Evolutionary conservation across 2,888 invertebrate species (phyloP).

Genomic region (Ichneumoninae sp.): DNA sequence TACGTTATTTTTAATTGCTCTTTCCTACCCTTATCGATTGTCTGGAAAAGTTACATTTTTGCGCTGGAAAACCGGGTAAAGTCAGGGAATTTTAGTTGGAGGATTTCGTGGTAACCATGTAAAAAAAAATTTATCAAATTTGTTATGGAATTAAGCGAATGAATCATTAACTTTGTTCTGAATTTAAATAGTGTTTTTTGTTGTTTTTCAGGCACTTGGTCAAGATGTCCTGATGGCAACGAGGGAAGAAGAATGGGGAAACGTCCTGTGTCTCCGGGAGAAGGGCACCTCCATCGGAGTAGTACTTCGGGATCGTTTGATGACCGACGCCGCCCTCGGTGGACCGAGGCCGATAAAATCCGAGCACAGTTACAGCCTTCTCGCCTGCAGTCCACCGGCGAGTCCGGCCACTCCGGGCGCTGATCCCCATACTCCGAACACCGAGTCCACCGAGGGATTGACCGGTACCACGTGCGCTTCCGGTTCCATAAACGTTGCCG

Average conservation of each 20-base stretch:
- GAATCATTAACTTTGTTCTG: not conserved
- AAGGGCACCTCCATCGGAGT: conserved; percentile 86
- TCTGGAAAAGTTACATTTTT: too few species aligned
- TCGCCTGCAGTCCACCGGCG: conserved; percentile 80
- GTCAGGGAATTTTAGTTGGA: too few species aligned
- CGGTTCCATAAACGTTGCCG: conserved; percentile 66
- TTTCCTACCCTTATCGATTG: too few species aligned
- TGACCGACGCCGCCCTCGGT: conserved; percentile 94
- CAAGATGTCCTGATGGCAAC: conserved; percentile 86
- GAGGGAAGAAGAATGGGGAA: conserved; percentile 88
- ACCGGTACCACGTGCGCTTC: conserved; percentile 69
- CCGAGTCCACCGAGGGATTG: conserved; percentile 63
- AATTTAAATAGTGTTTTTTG: not conserved
- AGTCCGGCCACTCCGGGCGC: conserved; percentile 77
- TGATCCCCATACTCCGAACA: conserved; percentile 74
- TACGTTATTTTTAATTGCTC: too few species aligned
- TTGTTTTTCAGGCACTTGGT: conserved; percentile 87
- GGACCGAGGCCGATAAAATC: conserved; percentile 92
- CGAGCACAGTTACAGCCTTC: conserved; percentile 95
- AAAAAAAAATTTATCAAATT: not conserved
- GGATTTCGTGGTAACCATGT: too few species aligned
- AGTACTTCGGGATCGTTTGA: conserved; percentile 94
- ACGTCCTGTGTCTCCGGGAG: conserved; percentile 86
- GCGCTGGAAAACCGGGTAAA: too few species aligned
- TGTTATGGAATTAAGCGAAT: not conserved